Evolutionary conservation across 2,888 invertebrate species (phyloP), one percentile per base, ranked within the genome.

Genomic region (Eupeodes luniger): DNA sequence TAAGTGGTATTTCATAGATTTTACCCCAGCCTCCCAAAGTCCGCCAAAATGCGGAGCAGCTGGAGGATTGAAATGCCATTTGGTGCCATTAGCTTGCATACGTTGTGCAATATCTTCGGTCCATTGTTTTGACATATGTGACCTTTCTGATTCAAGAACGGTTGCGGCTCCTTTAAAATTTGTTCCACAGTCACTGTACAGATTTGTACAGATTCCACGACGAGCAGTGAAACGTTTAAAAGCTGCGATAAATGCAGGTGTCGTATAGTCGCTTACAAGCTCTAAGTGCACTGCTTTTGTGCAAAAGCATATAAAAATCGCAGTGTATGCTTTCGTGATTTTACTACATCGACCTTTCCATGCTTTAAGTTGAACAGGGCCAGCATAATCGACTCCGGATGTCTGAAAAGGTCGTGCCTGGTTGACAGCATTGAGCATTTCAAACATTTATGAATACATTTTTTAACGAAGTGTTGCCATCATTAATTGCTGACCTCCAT

Each of bases 201-300:
- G 47, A 59, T 81, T 64, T 9, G 47, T 49, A 61, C 81, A 81
- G n/a, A 76, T 53, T 19, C 76, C 81, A 12, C 76, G 66, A 11
- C 81, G 69, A 12, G 72, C 72, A 44, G 62, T 75, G 59, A 86
- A 82, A 5, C 82, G 55, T 49, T 78, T 72, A 19, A 78, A 82
- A 12, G 81, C 76, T 7, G 81, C 70, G 5, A 81, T 57, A 44
- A 85, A 77, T 47, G 76, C 69, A 4, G 75, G 12, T 0, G 72
- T 72, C 7, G 47, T 59, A 10, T 81, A 51, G 34, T 77, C 59
- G 14, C 72, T 80, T 1, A 85, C 78, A 6, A 82, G 66, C n/a
- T 86, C 85, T 1, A 89, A 40, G 19, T 85, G 89, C 9, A 89
- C 34, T 9, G 79, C 81, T 40, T 85, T 89, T n/a, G 79, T 89